Evolutionary conservation across 1,140 invertebrate species (phyloP).

Genomic region (Oncopeltus fasciatus): DNA sequence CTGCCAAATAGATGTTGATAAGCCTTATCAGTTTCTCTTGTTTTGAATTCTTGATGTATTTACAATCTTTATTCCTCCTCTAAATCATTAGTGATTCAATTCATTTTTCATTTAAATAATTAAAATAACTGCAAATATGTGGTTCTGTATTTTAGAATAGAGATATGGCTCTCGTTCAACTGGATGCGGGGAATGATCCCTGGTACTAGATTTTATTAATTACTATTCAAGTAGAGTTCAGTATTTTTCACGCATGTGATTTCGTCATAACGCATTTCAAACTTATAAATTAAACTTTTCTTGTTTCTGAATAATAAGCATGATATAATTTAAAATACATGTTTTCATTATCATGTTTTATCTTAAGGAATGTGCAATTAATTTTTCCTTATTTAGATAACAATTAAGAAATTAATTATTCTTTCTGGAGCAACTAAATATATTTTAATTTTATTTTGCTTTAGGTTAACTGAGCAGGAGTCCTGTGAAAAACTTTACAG

Average conservation of each 20-base stretch:
- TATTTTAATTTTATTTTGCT: background rate
- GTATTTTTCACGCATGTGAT: background rate
- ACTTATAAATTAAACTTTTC: background rate
- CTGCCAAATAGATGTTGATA: background rate
- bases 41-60: too few relatives aligned
- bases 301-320: background rate
- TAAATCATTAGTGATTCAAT: background rate
- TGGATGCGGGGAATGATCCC: slow-evolving; percentile 3
- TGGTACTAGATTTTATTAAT: background rate
- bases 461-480: slow-evolving; percentile 47
- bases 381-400: background rate
- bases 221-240: background rate
- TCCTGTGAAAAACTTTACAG: slow-evolving; percentile 46
- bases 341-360: background rate
- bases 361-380: background rate
- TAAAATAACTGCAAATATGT: background rate
- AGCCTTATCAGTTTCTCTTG: background rate
- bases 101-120: background rate
- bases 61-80: background rate
- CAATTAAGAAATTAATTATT: background rate
- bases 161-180: background rate
- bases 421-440: background rate
- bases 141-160: background rate
- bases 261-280: background rate
- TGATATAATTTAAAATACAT: background rate